Evolutionary conservation across 2,113 vertebrate species (phyloP).

Genomic region (Speoplatyrhinus poulsoni): DNA sequence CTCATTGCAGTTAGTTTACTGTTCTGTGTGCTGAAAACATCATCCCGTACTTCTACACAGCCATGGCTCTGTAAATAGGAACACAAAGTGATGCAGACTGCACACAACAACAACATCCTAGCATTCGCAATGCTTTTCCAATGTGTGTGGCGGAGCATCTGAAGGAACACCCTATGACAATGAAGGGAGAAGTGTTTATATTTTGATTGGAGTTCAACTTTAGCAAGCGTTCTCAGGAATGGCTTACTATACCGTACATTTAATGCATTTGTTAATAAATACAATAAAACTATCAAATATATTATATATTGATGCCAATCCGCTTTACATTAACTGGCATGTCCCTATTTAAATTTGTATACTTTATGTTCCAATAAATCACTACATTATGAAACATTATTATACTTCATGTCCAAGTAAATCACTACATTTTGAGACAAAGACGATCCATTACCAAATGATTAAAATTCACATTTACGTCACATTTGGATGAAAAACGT

Average conservation of each 20-base stretch:
- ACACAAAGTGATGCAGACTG: no score
- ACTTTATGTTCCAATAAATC: constrained; percentile 5
- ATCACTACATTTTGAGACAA: constrained; percentile 7
- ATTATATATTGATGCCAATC: no score
- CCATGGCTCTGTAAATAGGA: no score
- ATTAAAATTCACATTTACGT: constrained; percentile 2
- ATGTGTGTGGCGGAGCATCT: no score
- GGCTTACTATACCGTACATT: constrained; percentile 1
- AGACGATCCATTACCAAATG: constrained; percentile 2
- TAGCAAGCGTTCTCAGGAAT: no score
- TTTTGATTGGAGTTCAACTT: background rate
- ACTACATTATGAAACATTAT: constrained; percentile 15
- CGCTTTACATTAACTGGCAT: no score
- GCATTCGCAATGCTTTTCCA: no score
- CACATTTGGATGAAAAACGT: background rate
- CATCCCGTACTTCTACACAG: no score
- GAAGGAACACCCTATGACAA: no score
- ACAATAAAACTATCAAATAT: background rate
- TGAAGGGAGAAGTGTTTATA: background rate
- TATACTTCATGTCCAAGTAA: constrained; percentile 29
- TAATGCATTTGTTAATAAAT: constrained; percentile 20
- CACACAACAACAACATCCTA: no score
- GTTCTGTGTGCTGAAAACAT: no score
- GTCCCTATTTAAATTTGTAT: constrained; percentile 2
- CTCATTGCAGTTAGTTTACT: background rate